Percentiles rank a stretch among this genome's conserved stretches.
Evolutionary conservation across 2,888 invertebrate genomes (phyloP).

Genomic region (Melinopterus prodromus): DNA sequence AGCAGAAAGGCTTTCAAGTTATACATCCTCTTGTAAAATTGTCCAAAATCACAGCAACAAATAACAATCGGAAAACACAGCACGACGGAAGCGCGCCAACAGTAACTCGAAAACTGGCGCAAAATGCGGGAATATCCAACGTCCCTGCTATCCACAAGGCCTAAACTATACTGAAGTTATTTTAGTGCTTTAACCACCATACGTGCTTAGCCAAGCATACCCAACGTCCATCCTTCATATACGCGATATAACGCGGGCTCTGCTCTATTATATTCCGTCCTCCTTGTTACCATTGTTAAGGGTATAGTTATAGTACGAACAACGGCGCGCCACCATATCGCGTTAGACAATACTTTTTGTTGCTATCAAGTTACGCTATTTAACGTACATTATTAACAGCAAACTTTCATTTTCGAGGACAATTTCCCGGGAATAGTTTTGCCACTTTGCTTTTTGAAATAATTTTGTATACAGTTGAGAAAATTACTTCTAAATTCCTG

Average conservation of each 20-base stretch:
- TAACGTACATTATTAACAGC: not conserved
- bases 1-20: conserved; percentile 12
- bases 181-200: conserved; percentile 47
- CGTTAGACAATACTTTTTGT: conserved; percentile 9
- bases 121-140: conserved; percentile 18
- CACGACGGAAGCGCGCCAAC: not conserved
- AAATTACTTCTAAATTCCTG: no score
- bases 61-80: conserved; percentile 5
- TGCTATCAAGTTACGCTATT: conserved; percentile 18
- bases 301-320: conserved; percentile 8
- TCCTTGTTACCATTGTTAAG: conserved; percentile 11
- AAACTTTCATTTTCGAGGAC: not conserved
- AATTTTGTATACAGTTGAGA: no score
- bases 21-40: conserved; percentile 10
- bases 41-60: not conserved
- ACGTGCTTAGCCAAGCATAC: conserved; percentile 46
- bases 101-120: conserved; percentile 12
- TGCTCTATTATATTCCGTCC: conserved; percentile 17
- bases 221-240: conserved; percentile 32
- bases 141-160: conserved; percentile 30
- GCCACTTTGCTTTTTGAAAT: no score
- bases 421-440: not conserved
- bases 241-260: conserved; percentile 17
- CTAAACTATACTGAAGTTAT: conserved; percentile 43
- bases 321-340: conserved; percentile 14